Evolutionary conservation across 2,888 invertebrate genomes (phyloP), one percentile per base, ranked within the genome.

Genomic region (Acanthacorydalis orientalis): DNA sequence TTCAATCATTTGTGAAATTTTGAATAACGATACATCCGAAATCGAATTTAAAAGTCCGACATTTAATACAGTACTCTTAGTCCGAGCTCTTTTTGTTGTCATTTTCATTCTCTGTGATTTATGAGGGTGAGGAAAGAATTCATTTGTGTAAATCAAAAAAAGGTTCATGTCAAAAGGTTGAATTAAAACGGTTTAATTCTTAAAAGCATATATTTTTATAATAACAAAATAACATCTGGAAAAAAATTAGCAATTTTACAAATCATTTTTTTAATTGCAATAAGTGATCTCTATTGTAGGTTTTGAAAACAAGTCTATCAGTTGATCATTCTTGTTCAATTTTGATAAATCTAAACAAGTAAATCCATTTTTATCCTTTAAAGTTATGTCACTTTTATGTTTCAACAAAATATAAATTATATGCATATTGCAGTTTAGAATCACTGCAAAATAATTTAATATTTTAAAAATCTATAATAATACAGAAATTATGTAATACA

Each of bases 341-440:
- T 51, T 38, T 12, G 52, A 45, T 52, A 61, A 59, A 46, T 57
- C 55, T 4, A 50, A 34, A 53, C 56, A 60, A 55, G 59, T 57
- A 43, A 60, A 58, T 8, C 60, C 59, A 46, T 56, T 54, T 32
- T 51, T 57, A 51, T 62, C 62, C 48, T 51, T 53, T 14, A 58
- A 44, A 7, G 58, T 56, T 14, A 61, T 53, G 51, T 66, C 62
- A 35, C 72, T 69, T 32, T 73, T 73, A 10, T 68, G 64, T 1
- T 53, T 40, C 14, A 73, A 56, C 53, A 74, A 58, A 54, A 68
- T 65, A 10, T 62, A 58, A 1, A 72, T 58, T 37, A 74, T 55
- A 4, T 61, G 64, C 1, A 64, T 62, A 1, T 53, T 56, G 1
- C 67, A 65, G 7, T 65, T 65, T 55, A 74, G 65, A 43, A 69